phyloP scores from a whole-genome alignment of 2,888 invertebrate species.

The Eremobia ochroleuca region DNA sequence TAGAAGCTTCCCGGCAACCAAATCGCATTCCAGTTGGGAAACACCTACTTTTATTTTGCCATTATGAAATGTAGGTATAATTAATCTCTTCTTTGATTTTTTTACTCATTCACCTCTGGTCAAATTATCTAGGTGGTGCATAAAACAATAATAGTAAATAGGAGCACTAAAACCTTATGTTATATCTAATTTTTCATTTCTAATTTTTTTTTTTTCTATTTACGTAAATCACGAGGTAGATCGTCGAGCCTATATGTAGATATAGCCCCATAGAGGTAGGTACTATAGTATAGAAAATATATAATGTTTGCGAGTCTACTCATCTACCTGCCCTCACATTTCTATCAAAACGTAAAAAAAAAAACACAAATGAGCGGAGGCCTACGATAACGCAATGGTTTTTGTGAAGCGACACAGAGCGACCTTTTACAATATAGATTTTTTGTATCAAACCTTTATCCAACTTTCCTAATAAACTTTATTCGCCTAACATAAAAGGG shows the following conservation, averaged over 20 bases:
- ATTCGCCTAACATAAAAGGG: conserved; percentile 81
- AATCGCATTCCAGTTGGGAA: neutral
- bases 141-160: neutral
- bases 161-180: neutral
- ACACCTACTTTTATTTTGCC: neutral
- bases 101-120: neutral
- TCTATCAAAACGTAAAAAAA: conserved; percentile 86
- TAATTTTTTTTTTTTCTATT: neutral
- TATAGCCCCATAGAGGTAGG: neutral
- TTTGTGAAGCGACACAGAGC: conserved; percentile 87
- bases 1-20: neutral
- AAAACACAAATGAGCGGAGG: conserved; percentile 86
- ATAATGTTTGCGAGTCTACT: conserved; percentile 84
- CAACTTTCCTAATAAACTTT: conserved; percentile 89
- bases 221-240: neutral
- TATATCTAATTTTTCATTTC: neutral
- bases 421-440: conserved; percentile 86
- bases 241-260: neutral
- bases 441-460: conserved; percentile 88
- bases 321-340: conserved; percentile 86
- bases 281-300: conserved; percentile 54
- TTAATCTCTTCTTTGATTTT: neutral
- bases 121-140: neutral
- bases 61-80: too few species aligned
- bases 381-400: conserved; percentile 83